phyloP scores from a whole-genome alignment of 2,888 invertebrate species.

The Epirrhoe alternata region DNA sequence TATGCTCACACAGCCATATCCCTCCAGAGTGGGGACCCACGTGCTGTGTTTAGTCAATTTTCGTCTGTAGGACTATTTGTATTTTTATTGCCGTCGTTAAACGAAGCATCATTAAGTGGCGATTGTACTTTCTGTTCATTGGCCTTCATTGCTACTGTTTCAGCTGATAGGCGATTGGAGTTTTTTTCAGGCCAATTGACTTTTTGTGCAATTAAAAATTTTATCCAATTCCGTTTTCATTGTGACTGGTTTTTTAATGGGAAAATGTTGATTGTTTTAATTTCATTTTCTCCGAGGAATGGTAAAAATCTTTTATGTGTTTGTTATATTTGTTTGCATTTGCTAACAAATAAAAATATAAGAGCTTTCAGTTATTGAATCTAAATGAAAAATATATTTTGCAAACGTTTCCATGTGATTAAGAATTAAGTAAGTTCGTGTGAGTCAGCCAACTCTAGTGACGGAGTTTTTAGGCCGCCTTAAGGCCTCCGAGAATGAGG shows the following conservation, averaged over 20 bases:
- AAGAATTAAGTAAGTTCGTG: too few species aligned
- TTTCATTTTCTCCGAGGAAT: not conserved
- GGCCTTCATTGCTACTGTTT: conserved; percentile 47
- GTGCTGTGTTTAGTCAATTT: conserved; percentile 77
- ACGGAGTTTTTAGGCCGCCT: too few species aligned
- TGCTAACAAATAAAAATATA: not conserved
- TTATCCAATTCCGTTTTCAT: conserved; percentile 44
- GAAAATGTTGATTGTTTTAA: conserved; percentile 18
- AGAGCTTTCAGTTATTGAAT: too few species aligned
- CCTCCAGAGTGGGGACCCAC: conserved; percentile 68
- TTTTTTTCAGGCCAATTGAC: conserved; percentile 32
- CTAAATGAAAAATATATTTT: too few species aligned
- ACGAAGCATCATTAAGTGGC: conserved; percentile 67
- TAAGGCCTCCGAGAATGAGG: too few species aligned
- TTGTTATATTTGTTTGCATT: not conserved
- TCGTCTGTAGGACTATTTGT: conserved; percentile 66
- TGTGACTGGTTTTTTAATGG: conserved; percentile 21
- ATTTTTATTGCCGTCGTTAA: conserved; percentile 74
- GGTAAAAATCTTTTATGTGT: not conserved
- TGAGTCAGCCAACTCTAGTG: too few species aligned
- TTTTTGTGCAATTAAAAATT: conserved; percentile 41
- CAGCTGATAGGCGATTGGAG: conserved; percentile 39
- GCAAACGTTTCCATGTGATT: too few species aligned
- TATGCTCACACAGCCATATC: conserved; percentile 72
- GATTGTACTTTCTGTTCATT: conserved; percentile 63